Evolutionary conservation across 2,113 vertebrate species (phyloP).

Genomic region (Varanus komodoensis): DNA sequence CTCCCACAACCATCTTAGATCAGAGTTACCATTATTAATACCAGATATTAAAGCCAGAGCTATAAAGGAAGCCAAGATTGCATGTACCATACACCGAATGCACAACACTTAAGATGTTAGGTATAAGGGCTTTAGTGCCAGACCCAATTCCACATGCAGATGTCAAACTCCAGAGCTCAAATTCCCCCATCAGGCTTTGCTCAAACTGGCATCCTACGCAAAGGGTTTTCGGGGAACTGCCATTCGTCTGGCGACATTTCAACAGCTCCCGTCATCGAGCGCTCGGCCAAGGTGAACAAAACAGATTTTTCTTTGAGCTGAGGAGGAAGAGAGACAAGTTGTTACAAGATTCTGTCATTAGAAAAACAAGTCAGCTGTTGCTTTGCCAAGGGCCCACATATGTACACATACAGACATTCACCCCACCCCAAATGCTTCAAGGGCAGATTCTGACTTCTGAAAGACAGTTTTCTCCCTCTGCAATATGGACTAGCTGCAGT

Average conservation of each 20-base stretch:
- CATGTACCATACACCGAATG: not conserved
- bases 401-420: too few species aligned
- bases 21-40: not conserved
- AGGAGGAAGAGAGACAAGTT: not conserved
- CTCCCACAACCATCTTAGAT: not conserved
- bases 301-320: conserved; percentile 10
- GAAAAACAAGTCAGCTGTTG: not conserved
- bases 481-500: not conserved
- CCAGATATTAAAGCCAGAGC: not conserved
- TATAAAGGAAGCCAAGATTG: not conserved
- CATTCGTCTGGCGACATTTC: conserved; percentile 34
- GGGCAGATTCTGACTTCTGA: not conserved
- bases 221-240: conserved; percentile 27
- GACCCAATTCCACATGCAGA: not conserved
- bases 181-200: not conserved
- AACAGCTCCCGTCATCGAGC: conserved; percentile 57
- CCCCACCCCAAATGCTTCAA: not conserved
- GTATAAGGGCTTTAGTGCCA: not conserved
- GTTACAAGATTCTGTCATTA: not conserved
- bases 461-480: not conserved
- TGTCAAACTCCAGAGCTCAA: conserved; percentile 6
- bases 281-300: conserved; percentile 19
- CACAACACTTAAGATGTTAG: not conserved
- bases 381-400: not conserved
- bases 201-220: conserved; percentile 19